phyloP scores from a whole-genome alignment of 2,113 vertebrate species.

The Brachypodius melanocephalos region DNA sequence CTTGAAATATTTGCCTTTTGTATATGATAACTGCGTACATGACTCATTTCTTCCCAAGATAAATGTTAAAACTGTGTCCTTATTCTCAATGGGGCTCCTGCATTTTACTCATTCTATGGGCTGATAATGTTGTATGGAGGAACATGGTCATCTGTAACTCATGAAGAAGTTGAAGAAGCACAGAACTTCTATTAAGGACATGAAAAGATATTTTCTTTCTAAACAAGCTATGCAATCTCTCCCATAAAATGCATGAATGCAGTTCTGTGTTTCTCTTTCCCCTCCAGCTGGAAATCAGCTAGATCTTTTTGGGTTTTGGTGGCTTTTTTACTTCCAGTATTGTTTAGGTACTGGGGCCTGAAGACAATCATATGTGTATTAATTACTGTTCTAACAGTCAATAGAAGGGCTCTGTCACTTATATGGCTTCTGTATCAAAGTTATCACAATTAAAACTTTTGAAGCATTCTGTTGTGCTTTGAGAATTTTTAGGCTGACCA shows the following conservation, averaged over 20 bases:
- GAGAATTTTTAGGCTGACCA: slow-evolving; percentile 43
- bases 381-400: slow-evolving; percentile 73
- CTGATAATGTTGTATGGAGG: not conserved
- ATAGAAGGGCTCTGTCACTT: slow-evolving; percentile 80
- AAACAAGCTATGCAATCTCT: slow-evolving; percentile 83
- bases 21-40: not conserved
- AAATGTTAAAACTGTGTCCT: not conserved
- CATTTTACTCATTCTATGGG: not conserved
- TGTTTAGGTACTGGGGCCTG: slow-evolving; percentile 66
- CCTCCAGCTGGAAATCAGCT: slow-evolving; percentile 42
- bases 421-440: slow-evolving; percentile 61
- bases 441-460: slow-evolving; percentile 59
- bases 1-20: slow-evolving; percentile 56
- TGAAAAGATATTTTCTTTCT: slow-evolving; percentile 54
- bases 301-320: not conserved
- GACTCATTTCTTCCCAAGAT: not conserved
- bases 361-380: slow-evolving; percentile 78
- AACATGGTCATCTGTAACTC: not conserved
- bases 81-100: not conserved
- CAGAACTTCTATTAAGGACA: slow-evolving; percentile 60
- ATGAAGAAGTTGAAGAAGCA: slow-evolving; percentile 43
- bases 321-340: slow-evolving; percentile 24
- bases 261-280: not conserved
- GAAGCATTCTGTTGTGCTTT: slow-evolving; percentile 49
- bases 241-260: slow-evolving; percentile 73